These are phyloP conservation scores for Drymonia ruficornis DNA, from an alignment of 2,888 invertebrate species.

Conservation along the genomic window DNA sequence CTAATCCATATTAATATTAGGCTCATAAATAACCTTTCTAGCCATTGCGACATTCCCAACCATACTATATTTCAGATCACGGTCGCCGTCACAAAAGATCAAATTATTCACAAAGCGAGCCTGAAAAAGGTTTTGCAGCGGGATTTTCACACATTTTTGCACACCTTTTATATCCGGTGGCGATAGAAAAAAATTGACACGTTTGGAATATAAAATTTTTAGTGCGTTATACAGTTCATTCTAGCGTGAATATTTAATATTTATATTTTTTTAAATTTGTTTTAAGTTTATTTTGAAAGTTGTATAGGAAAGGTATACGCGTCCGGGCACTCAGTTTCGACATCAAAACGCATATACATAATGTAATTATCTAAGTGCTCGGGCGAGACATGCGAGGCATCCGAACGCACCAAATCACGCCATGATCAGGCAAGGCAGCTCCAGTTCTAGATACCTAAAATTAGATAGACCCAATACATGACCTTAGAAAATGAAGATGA, in stretches of 20 bases:
- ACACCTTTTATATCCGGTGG: conserved; percentile 31
- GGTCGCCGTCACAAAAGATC: conserved; percentile 30
- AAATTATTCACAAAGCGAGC: conserved; percentile 39
- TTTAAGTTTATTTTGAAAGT: too few species aligned
- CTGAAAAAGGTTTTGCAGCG: conserved; percentile 26
- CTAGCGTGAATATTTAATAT: neutral
- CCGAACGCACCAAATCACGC: too few species aligned
- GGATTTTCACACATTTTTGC: conserved; percentile 36
- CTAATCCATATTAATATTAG: neutral
- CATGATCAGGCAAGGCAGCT: too few species aligned
- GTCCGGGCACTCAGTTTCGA: too few species aligned
- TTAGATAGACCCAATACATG: too few species aligned
- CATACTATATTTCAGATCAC: conserved; percentile 8
- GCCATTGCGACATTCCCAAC: neutral
- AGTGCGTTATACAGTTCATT: neutral
- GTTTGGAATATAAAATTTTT: neutral
- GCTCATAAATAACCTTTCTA: neutral
- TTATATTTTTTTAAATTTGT: neutral
- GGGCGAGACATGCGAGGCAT: too few species aligned
- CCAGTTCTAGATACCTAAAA: too few species aligned
- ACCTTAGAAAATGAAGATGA: too few species aligned
- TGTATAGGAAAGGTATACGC: too few species aligned
- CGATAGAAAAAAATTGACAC: neutral
- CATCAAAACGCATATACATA: too few species aligned
- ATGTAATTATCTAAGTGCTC: too few species aligned